A percentile compares a stretch with the other conserved stretches of the same genome.
Evolutionary conservation across 2,797 vertebrate species (phyloP).

Genomic region (Hippocampus kuda): DNA sequence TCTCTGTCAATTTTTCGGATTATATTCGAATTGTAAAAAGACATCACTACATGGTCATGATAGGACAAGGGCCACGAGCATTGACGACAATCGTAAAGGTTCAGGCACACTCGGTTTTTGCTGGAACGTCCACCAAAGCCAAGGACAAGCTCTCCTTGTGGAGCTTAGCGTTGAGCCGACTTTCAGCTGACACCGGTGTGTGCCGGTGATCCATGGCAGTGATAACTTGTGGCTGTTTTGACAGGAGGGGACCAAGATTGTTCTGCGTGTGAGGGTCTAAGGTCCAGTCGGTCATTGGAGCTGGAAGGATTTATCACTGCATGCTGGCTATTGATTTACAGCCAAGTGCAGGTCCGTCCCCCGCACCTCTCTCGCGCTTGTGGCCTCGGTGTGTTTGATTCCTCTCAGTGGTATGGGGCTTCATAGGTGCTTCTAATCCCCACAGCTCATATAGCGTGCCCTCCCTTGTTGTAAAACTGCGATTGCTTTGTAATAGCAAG

Average conservation of each 20-base stretch:
- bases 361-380: slow-evolving; percentile 3
- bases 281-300: slow-evolving; percentile 54
- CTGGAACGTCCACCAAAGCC: slow-evolving; percentile 21
- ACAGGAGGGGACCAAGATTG: slow-evolving; percentile 52
- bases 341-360: slow-evolving; percentile 24
- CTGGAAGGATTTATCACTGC: slow-evolving; percentile 59
- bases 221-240: slow-evolving; percentile 63
- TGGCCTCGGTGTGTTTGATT: slow-evolving; percentile 31
- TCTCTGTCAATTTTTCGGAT: neutral
- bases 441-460: slow-evolving; percentile 33
- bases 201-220: slow-evolving; percentile 49
- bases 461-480: slow-evolving; percentile 37
- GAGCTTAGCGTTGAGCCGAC: slow-evolving; percentile 29
- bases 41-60: no score
- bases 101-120: slow-evolving; percentile 2
- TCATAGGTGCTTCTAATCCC: slow-evolving; percentile 42
- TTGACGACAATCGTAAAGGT: neutral
- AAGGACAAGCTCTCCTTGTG: slow-evolving; percentile 25
- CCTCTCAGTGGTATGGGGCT: slow-evolving; percentile 34
- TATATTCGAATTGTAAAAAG: neutral
- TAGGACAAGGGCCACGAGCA: no score
- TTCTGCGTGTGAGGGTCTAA: slow-evolving; percentile 56
- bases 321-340: slow-evolving; percentile 63
- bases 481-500: slow-evolving; percentile 46
- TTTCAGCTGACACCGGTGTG: slow-evolving; percentile 52